Evolutionary conservation across 2,888 invertebrate species (phyloP), one percentile per base, ranked within the genome.

Genomic region (Heliconius aoede): DNA sequence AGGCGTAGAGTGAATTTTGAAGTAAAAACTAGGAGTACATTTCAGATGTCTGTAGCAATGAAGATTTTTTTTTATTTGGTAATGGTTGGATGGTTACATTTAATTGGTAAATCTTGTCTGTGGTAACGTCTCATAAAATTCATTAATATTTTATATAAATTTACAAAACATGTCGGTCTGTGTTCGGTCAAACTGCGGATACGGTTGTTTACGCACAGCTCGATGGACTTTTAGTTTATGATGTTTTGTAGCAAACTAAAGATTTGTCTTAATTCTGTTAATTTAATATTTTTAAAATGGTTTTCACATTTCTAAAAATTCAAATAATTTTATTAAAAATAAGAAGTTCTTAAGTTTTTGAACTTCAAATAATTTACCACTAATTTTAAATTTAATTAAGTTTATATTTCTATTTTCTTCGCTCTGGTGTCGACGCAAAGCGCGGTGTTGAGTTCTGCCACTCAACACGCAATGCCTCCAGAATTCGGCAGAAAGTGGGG

Each of bases 161-260:
- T 73, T 77, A 73, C 75, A 73, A 74, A 79, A 77, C 79, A 76
- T 77, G 73, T 77, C 73, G 73, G 69, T 36, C 72, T 46, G 67
- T 79, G 77, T 77, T 79, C 77, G 77, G 73, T 72, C 77, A 76
- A 76, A 77, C 62, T 77, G 71, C 76, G 78, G 73, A 77, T 69
- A 77, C 74, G n/a, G 72, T 68, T 73, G 74, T 60, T 79, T 75
- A 78, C 74, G 72, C 72, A 24, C 74, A 73, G 40, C 65, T 73
- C 72, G 26, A 55, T 40, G 55, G 46, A 72, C n/a, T 64, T 30
- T 71, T 61, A 60, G 74, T 77, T 77, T 76, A 71, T 60, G 13
- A 36, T 60, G 62, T 73, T 76, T 73, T 76, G 64, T 69, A 73
- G 60, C 73, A 73, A 61, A 73, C 73, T 79, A 67, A 73, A 76